Base-by-base conservation (phyloP, 2,113 vertebrate genomes). In the Podarcis cretensis region DNA sequence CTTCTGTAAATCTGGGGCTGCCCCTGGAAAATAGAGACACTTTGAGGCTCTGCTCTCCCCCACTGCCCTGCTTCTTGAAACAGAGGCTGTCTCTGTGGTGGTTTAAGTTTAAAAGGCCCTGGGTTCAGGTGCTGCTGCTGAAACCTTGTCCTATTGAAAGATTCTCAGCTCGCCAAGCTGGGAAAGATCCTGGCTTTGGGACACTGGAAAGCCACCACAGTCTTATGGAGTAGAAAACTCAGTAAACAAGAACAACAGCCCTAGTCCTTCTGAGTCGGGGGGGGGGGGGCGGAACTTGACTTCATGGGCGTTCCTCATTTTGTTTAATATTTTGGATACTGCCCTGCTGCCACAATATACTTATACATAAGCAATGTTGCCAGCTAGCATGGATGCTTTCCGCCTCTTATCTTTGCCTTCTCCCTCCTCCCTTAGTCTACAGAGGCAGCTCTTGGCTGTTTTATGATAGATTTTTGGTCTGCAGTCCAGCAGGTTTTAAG, bases 401-500 rank as follows among this genome's bases (percentile, higher is more conserved):
- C 9, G 27, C 10, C 21, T 4, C 30, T n/a, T 5, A 43, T 59
- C 27, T 68, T 25, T 32, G 10, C 90, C 79, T 32, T 3, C 27
- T 3, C 35, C 54, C 16, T 5, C 9, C 57, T 5, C 9, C 57
- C 2, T 32, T 90, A 93, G 80, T 81, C 90, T 94, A 84, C 0
- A 10, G 23, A 23, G 89, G 90, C 88, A 66, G 87, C 63, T 91
- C 91, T 88, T 88, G 63, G 93, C 86, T 92, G 88, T 84, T 96
- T 90, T 65, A 63, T 7, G 89, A 90, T 88, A 94, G 93, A 89
- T 90, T 94, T 96, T 91, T 77, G 82, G 86, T 93, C 43, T 10
- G 71, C 81, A 94, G 94, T 92, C 94, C 94, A 96, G 96, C 96
- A 97, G 95, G 96, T 98, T 30, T 27, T 94, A 95, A 91, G 93